Evolutionary conservation across 1,140 invertebrate species (phyloP), one percentile per base, ranked within the genome.

Genomic region (Charaxes varanes): DNA sequence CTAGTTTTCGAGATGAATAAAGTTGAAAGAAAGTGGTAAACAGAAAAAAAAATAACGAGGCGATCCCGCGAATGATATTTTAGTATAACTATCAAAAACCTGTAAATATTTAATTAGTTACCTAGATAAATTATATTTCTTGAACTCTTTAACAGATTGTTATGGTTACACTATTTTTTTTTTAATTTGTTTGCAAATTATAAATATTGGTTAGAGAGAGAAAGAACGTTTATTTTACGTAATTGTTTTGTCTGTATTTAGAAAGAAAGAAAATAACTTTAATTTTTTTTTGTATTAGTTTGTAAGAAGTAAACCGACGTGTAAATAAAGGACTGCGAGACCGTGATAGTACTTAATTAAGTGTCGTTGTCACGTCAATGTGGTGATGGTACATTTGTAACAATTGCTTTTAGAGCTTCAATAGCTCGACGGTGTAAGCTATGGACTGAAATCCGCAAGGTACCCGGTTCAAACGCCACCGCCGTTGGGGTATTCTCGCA

Each of bases 71-170:
- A 62, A 53, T 62, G 49, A 62, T 58, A 62, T 60, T 62, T 59
- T 67, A 60, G 61, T 67, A 59, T 51, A 52, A 55, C 27, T 63
- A 42, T 57, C 38, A 32, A 17, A 23, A 54, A 56, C 56, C 32
- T 62, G 51, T 51, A 65, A 51, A 57, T 71, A 58, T 35, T 51
- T 54, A 62, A 66, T 67, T 62, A 69, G 56, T 60, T 61, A 58
- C 42, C 43, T 70, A 64, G 56, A 55, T 71, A 69, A 74, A 73
- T 73, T 74, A 74, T 72, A 72, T 69, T 65, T 59, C 49, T 65
- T 44, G 50, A 33, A 49, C 37, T 27, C 38, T 46, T 36, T 19
- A 47, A n/a, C n/a, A 33, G 36, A 48, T 41, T 62, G 37, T 42
- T 41, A 48, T 56, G 30, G 41, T 62, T 59, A 55, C 50, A 38